Evolutionary conservation across 2,113 vertebrate species (phyloP).

Genomic region (Pangasianodon gigas): DNA sequence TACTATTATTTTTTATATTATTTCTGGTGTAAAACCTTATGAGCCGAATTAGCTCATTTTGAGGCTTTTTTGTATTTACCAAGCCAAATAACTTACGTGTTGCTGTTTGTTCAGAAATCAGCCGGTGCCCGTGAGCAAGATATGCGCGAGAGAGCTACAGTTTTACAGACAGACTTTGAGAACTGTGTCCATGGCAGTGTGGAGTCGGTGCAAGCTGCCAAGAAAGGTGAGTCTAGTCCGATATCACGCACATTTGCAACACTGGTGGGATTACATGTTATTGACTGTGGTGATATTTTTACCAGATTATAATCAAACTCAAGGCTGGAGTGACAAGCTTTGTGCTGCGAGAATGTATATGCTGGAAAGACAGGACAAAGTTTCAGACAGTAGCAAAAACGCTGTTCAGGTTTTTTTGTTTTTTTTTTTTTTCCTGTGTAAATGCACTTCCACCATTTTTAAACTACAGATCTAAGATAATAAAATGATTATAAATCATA

Average conservation of each 20-base stretch:
- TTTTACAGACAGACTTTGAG: conserved; percentile 90
- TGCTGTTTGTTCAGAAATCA: conserved; percentile 69
- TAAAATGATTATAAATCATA: neutral
- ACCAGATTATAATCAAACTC: neutral
- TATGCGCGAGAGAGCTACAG: conserved; percentile 81
- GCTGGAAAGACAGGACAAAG: neutral
- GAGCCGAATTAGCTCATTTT: neutral
- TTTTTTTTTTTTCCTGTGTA: neutral
- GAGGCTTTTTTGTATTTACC: neutral
- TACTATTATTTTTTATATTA: neutral
- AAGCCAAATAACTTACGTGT: conserved; percentile 25
- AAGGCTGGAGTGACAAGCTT: neutral
- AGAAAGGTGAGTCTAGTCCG: conserved; percentile 79
- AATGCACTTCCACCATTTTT: neutral
- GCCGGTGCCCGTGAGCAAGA: conserved; percentile 76
- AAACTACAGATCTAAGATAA: neutral
- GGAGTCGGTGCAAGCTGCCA: conserved; percentile 74
- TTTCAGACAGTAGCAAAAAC: neutral
- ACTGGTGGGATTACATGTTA: neutral
- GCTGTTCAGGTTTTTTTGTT: neutral
- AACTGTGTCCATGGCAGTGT: conserved; percentile 79
- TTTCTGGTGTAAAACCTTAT: neutral
- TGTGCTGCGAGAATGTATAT: neutral
- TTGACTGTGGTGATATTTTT: neutral
- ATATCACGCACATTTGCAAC: neutral